Evolutionary conservation across 1,140 invertebrate genomes (phyloP), one percentile per base, ranked within the genome.

Genomic region (Apis florea): DNA sequence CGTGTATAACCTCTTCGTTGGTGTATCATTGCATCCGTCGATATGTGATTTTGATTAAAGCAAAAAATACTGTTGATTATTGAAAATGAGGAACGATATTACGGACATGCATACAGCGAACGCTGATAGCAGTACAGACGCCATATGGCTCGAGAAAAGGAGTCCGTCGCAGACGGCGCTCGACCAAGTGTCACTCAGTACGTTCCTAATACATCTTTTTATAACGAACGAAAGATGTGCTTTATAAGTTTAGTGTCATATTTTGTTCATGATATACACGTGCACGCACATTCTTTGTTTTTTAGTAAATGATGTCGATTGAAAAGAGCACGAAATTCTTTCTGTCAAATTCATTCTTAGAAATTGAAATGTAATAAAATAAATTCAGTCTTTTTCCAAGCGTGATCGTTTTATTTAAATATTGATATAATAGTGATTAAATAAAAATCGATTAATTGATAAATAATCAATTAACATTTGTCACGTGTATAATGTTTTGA

Each of bases 111-210:
- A 86, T 63, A 81, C 84, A 31, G 87, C 61, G 79, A 88, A 80
- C 56, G 85, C 87, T 64, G 86, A 88, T 78, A 88, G 87, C 68
- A 85, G 87, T 64, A 86, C 84, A 66, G 86, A 88, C 72, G 87
- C 87, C 87, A 88, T 88, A 88, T 88, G 87, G 87, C 80, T 88
- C 56, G 87, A 87, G 79, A 85, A 88, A 74, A 87, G 85, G 83
- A 88, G 79, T 73, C 85, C 83, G 72, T 84, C 79, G 68, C 79
- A 69, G 63, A 79, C 86, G 74, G 83, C 68, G 69, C 63, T 83
- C 83, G 86, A 88, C 40, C 86, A 76, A 84, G 74, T 87, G 66
- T 87, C 83, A 79, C 66, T 82, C 75, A 82, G 86, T 88, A 88
- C 63, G 86, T 88, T 75, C 61, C 47, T 72, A 78, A 71, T 79